Evolutionary conservation across 2,888 invertebrate species (phyloP), one percentile per base, ranked within the genome.

Genomic region (Gastrophysa polygoni): DNA sequence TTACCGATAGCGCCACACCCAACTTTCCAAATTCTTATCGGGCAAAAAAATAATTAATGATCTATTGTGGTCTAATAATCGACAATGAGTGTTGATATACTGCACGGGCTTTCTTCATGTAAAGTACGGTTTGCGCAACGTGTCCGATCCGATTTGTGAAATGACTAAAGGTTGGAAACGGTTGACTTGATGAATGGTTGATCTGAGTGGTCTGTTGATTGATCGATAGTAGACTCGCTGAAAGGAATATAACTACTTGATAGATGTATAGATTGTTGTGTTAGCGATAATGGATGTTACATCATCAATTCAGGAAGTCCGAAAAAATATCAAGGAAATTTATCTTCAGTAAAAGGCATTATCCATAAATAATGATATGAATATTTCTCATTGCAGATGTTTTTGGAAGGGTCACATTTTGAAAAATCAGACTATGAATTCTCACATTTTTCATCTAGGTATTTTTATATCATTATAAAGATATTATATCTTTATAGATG

Each of bases 1-100:
- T 14, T 14, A 14, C 14, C 14, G 38, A 38, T 38, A 38, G 2
- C 3, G 69, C 64, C 67, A 62, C 73, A 64, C 69, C 71, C 57
- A 68, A 71, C 71, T 73, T 73, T 72, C 71, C 67, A 73, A 73
- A 72, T 71, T 58, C 64, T 70, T 70, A 70, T 71, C 71, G 67
- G 67, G 47, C n/a, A 63, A 66, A 64, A 68, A 64, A 68, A 73
- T 72, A 73, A 73, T 73, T 73, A 72, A 72, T 73, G 71, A 72
- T 72, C 68, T 72, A 72, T 72, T 72, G 71, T 72, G 63, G 48
- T 52, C 57, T 43, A 59, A 55, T 68, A 68, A 68, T 64, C 63
- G 68, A 68, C 68, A 66, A 66, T 61, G 38, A 52, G 58, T 64
- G 66, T 59, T 61, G 64, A 68, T 64, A 38, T n/a, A 38, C 59